Percentiles rank a stretch among this genome's conserved stretches.
These are phyloP conservation scores for Drosophila gunungcola DNA, from an alignment of 1,140 invertebrate genomes.

Conservation along the genomic window DNA sequence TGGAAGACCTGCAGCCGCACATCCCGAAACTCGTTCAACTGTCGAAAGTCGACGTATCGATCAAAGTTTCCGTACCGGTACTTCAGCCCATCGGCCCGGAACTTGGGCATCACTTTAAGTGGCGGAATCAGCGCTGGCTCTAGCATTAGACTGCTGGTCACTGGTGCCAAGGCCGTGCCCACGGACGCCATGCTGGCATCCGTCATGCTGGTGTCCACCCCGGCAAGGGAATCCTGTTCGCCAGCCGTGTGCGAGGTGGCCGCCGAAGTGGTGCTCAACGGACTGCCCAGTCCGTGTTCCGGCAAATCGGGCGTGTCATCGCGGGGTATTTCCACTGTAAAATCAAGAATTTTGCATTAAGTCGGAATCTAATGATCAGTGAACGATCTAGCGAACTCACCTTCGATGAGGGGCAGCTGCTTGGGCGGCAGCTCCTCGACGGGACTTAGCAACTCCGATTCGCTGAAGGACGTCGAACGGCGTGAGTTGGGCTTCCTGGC, in stretches of 20 bases:
- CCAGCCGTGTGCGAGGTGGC: conserved; percentile 74
- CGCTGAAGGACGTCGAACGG: conserved; percentile 80
- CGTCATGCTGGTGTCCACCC: conserved; percentile 20
- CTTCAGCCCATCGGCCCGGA: conserved; percentile 90
- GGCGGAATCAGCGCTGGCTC: conserved; percentile 59
- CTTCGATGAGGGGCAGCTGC: conserved; percentile 50
- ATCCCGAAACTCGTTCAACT: conserved; percentile 92
- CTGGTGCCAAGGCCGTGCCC: neutral
- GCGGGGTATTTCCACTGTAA: conserved; percentile 66
- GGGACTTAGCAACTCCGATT: conserved; percentile 74
- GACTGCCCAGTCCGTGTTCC: conserved; percentile 66
- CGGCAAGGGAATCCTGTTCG: conserved; percentile 57
- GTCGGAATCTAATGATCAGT: neutral
- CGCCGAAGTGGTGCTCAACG: conserved; percentile 73
- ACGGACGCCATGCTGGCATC: neutral
- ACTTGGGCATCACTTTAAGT: conserved; percentile 87
- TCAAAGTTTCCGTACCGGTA: conserved; percentile 99
- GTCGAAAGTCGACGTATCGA: conserved; percentile 98
- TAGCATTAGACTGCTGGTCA: conserved; percentile 46
- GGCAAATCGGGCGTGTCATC: conserved; percentile 77
- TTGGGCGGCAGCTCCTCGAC: conserved; percentile 62
- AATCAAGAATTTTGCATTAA: neutral
- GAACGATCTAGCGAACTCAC: conserved; percentile 40
- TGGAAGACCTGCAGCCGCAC: conserved; percentile 92
- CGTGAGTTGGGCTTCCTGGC: conserved; percentile 74